A percentile compares a stretch with the other conserved stretches of the same genome.
Evolutionary conservation across 2,888 invertebrate genomes (phyloP).

Genomic region (Abscondita cerata): DNA sequence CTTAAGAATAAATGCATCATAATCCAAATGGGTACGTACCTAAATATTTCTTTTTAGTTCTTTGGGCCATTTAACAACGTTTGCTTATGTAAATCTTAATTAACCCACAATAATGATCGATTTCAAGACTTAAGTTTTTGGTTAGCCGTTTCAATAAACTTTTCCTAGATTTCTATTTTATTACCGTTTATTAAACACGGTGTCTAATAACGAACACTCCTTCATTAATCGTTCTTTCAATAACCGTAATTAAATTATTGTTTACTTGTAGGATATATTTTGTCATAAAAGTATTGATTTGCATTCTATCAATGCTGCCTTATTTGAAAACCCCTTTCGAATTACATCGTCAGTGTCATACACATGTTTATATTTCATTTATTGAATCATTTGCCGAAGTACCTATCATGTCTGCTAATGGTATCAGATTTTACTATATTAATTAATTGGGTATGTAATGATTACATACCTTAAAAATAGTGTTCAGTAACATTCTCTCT

Average conservation of each 20-base stretch:
- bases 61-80: too few species aligned
- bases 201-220: background rate
- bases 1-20: slow-evolving; percentile 54
- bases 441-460: background rate
- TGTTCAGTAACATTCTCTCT: too few species aligned
- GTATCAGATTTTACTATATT: background rate
- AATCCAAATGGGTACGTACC: slow-evolving; percentile 47
- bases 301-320: background rate
- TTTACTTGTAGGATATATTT: background rate
- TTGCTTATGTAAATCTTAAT: background rate
- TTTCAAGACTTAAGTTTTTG: background rate
- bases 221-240: too few species aligned
- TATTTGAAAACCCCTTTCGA: too few species aligned
- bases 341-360: too few species aligned
- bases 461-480: background rate
- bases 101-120: too few species aligned
- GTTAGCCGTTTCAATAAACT: background rate
- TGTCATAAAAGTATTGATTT: background rate
- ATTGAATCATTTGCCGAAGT: too few species aligned
- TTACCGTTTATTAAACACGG: background rate
- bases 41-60: slow-evolving; percentile 24
- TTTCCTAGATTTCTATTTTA: background rate
- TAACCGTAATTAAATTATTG: background rate
- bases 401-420: too few species aligned
- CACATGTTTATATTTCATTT: too few species aligned